phyloP scores from a whole-genome alignment of 2,888 invertebrate species.

The Ypsolopha sequella region DNA sequence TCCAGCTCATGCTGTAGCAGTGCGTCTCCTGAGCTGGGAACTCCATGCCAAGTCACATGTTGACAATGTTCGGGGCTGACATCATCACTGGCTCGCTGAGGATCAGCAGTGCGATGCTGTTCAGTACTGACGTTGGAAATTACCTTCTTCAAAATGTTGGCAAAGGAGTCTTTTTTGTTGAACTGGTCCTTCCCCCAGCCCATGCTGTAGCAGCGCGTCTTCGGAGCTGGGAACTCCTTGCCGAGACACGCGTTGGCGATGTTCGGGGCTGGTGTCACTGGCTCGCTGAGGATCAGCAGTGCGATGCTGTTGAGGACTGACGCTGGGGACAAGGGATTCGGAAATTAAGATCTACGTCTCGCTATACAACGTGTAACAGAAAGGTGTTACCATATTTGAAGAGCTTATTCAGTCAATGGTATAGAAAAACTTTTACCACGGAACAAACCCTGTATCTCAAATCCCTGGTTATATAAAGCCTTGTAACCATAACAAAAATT shows the following conservation, averaged over 20 bases:
- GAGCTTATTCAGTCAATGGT: too few species aligned
- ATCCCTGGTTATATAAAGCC: too few species aligned
- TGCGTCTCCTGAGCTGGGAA: slow-evolving; percentile 8
- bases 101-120: slow-evolving; percentile 75
- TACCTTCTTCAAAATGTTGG: too few species aligned
- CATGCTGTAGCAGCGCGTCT: slow-evolving; percentile 12
- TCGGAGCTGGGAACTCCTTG: slow-evolving; percentile 5
- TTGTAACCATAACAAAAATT: too few species aligned
- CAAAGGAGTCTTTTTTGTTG: slow-evolving; percentile 11
- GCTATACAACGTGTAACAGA: too few species aligned
- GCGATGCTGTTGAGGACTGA: slow-evolving; percentile 76
- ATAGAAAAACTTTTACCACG: too few species aligned
- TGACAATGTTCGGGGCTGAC: slow-evolving; percentile 10
- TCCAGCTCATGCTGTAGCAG: slow-evolving; percentile 16
- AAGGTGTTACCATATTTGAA: too few species aligned
- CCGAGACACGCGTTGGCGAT: slow-evolving; percentile 13
- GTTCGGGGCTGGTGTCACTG: slow-evolving; percentile 8
- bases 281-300: too few species aligned
- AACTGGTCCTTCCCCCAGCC: slow-evolving; percentile 16
- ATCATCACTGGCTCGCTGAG: slow-evolving; percentile 60
- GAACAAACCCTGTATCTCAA: too few species aligned
- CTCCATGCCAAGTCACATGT: slow-evolving; percentile 9
- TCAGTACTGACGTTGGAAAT: too few species aligned
- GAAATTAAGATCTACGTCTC: too few species aligned
- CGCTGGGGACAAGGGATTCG: slow-evolving; percentile 30